Evolutionary conservation across 1,140 invertebrate species (phyloP).

Genomic region (Myzus persicae): DNA sequence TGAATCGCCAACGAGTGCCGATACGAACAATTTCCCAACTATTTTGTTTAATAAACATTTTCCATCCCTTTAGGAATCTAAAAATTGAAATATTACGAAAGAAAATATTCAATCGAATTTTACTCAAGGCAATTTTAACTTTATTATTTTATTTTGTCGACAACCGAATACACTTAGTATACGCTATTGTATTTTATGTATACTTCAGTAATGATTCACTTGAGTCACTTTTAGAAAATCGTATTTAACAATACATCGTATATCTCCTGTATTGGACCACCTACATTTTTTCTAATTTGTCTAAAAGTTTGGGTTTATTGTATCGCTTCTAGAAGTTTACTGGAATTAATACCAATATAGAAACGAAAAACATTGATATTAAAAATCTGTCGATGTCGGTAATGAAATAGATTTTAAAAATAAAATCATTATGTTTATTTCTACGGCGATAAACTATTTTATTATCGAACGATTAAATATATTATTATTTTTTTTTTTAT

Average conservation of each 20-base stretch:
- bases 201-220: neutral
- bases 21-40: neutral
- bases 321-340: neutral
- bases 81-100: neutral
- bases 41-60: conserved; percentile 1
- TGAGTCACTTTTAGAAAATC: neutral
- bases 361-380: neutral
- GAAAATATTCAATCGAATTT: conserved; percentile 20
- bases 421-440: no score
- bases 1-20: neutral
- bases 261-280: neutral
- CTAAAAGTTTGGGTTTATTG: neutral
- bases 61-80: neutral
- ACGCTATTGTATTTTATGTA: neutral
- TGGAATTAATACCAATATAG: neutral
- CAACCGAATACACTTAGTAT: neutral
- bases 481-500: no score
- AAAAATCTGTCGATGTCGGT: neutral
- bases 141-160: neutral
- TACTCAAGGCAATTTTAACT: neutral
- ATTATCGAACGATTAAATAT: no score
- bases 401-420: neutral
- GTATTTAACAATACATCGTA: neutral
- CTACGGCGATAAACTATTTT: no score
- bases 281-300: neutral